Evolutionary conservation across 1,140 invertebrate species (phyloP).

Genomic region (Bombyx mandarina): DNA sequence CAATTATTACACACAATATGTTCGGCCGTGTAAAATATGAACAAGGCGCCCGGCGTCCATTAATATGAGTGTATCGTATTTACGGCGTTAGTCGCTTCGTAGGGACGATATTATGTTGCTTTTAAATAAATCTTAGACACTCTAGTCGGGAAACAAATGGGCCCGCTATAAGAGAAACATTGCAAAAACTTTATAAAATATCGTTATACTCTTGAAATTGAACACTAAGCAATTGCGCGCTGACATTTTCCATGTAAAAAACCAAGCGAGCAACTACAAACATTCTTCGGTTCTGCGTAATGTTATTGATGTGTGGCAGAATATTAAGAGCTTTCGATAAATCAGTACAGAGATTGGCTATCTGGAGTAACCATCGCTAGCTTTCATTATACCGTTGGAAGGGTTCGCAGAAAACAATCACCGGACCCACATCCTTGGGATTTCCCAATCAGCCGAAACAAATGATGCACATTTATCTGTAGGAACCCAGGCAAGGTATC

Average conservation of each 20-base stretch:
- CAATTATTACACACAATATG: slow-evolving; percentile 62
- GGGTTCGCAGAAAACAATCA: slow-evolving; percentile 58
- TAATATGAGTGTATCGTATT: slow-evolving; percentile 39
- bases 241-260: not conserved
- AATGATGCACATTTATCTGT: slow-evolving; percentile 45
- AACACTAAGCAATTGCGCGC: slow-evolving; percentile 10
- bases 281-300: not conserved
- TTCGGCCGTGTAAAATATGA: slow-evolving; percentile 55
- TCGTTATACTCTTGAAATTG: slow-evolving; percentile 40
- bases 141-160: slow-evolving; percentile 47
- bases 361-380: slow-evolving; percentile 17
- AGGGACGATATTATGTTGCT: slow-evolving; percentile 55
- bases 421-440: slow-evolving; percentile 36
- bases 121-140: slow-evolving; percentile 54
- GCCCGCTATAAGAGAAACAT: slow-evolving; percentile 46
- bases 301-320: not conserved
- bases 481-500: not conserved
- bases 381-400: slow-evolving; percentile 30
- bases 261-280: not conserved
- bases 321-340: slow-evolving; percentile 8
- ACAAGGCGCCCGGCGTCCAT: slow-evolving; percentile 32
- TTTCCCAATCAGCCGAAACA: slow-evolving; percentile 54
- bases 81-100: slow-evolving; percentile 43
- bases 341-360: slow-evolving; percentile 25
- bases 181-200: slow-evolving; percentile 56